Conservation (phyloP, 2,888 invertebrate species). For the Miltochrista miniata region DNA sequence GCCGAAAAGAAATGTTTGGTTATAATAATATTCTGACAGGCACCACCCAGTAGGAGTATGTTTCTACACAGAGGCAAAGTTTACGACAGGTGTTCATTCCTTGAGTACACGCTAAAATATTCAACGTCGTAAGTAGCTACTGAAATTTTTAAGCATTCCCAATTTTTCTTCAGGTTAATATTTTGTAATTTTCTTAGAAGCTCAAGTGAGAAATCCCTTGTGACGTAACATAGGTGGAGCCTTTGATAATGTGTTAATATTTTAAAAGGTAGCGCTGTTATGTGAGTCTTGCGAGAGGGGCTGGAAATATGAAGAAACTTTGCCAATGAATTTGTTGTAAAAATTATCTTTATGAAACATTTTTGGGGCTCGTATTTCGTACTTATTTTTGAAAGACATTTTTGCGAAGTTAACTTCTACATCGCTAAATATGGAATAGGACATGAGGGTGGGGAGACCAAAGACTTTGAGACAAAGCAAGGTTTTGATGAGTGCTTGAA, state of each 20-base stretch:
- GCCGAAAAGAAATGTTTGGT: not conserved
- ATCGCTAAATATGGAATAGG: too few relatives aligned
- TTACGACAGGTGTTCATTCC: constrained; percentile 57
- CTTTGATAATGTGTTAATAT: constrained; percentile 6
- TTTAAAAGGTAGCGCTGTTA: constrained; percentile 2
- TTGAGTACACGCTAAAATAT: constrained; percentile 64
- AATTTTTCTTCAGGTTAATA: constrained; percentile 24
- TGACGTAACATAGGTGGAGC: not conserved
- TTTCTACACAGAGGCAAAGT: constrained; percentile 24
- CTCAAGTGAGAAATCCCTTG: constrained; percentile 12
- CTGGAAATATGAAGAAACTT: not conserved
- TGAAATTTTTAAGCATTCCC: constrained; percentile 50
- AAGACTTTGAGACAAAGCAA: too few relatives aligned
- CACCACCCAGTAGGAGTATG: constrained; percentile 17
- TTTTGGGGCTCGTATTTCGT: not conserved
- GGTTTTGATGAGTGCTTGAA: too few relatives aligned
- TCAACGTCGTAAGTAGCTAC: constrained; percentile 56
- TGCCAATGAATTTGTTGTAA: not conserved
- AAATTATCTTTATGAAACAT: not conserved
- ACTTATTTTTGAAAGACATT: too few relatives aligned
- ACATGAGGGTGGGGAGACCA: too few relatives aligned
- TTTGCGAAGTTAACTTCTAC: too few relatives aligned
- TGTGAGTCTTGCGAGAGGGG: not conserved
- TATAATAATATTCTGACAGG: not conserved
- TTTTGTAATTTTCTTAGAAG: constrained; percentile 20